Evolutionary conservation across 1,140 invertebrate species (phyloP), one percentile per base, ranked within the genome.

Genomic region (Cydia strobilella): DNA sequence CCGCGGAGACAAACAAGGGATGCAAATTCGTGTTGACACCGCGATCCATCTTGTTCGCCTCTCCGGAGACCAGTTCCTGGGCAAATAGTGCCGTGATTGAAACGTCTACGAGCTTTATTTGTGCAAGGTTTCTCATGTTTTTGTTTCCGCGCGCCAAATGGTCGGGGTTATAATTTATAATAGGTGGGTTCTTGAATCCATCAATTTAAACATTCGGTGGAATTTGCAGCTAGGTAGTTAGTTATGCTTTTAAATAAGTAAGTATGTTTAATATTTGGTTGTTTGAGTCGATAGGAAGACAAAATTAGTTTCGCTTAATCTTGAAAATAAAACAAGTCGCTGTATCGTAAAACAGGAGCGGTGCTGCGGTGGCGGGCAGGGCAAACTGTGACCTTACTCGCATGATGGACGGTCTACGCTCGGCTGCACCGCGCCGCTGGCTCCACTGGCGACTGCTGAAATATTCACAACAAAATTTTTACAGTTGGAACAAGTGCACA

Each of bases 1-100:
- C 83, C 82, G 79, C 75, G 81, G 86, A 90, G 90, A 92, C 89
- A 92, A 92, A 92, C 89, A 92, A 90, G 84, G 87, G 88, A 92
- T 92, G 90, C 90, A 92, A 91, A 92, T 92, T 91, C 86, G 84
- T 92, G 90, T 92, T 91, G 90, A 92, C 89, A 90, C 89, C 84
- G 82, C 90, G 86, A 92, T 92, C 90, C 87, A 89, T 92, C 90
- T 92, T 91, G 88, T 91, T 89, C 88, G 87, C 73, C 83, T 88
- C 89, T 89, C 89, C 76, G 73, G 88, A 91, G 88, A 90, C 86
- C 85, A 74, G 83, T 82, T 85, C 80, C 81, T 82, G 86, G 88
- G 86, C 86, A 90, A 91, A 92, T 90, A 91, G 87, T 81, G 77
- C 80, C 83, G 85, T 89, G 90, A 91, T 90, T 89, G 88, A 90